phyloP scores from a whole-genome alignment of 2,113 vertebrate species.

The Solea senegalensis region DNA sequence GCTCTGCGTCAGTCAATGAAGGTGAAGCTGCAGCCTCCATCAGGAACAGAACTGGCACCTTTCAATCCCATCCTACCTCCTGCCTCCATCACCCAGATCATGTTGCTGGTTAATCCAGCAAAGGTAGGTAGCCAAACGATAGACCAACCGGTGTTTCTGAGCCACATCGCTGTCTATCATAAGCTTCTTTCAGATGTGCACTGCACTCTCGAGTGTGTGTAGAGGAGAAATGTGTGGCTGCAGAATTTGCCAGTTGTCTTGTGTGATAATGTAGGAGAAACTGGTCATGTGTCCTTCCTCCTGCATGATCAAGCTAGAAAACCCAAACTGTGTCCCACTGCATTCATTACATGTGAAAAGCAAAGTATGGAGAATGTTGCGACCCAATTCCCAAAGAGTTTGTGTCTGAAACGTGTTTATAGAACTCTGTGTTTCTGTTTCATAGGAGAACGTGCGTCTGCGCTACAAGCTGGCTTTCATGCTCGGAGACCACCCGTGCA shows the following conservation, averaged over 20 bases:
- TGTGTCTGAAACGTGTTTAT: too few species aligned
- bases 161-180: background rate
- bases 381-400: too few species aligned
- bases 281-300: too few species aligned
- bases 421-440: constrained; percentile 16
- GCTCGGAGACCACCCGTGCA: constrained; percentile 87
- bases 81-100: constrained; percentile 94
- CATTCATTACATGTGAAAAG: too few species aligned
- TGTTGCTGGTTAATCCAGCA: constrained; percentile 92
- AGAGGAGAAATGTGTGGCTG: too few species aligned
- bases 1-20: constrained; percentile 77
- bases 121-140: constrained; percentile 80
- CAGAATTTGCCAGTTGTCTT: too few species aligned
- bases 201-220: too few species aligned
- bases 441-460: constrained; percentile 93
- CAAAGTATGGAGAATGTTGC: too few species aligned
- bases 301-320: too few species aligned
- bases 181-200: background rate
- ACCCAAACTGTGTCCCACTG: too few species aligned
- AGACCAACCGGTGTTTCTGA: background rate
- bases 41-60: constrained; percentile 89
- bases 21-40: constrained; percentile 94
- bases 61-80: constrained; percentile 94
- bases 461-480: constrained; percentile 91
- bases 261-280: too few species aligned